Base-by-base conservation (phyloP, 2,797 vertebrate genomes). In the Luscinia luscinia region DNA sequence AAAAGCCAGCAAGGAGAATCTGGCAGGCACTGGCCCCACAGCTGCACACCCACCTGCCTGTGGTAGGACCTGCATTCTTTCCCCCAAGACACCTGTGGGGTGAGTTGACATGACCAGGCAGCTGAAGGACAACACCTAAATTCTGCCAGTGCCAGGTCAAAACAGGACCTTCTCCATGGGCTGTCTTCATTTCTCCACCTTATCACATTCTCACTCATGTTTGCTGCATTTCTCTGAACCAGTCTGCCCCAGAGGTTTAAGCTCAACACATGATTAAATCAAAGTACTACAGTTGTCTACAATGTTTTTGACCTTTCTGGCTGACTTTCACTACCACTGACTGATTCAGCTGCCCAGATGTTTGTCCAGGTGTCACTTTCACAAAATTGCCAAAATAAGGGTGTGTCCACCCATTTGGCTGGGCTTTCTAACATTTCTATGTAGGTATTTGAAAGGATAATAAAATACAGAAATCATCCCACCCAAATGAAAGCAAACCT, bases 361-460 rank as follows among this genome's bases (percentile, higher is more conserved):
- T 98, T 98, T 98, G 98, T 97, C 98, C 98, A 98, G 98, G 98
- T 98, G 98, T 98, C 97, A 97, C 96, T 97, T 98, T 97, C 98
- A 97, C 93, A 89, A 93, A 95, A 95, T 97, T 97, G 95, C 96
- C 97, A 97, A 98, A 98, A 98, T 96, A 96, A 64, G 93, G 98
- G 96, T 95, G 96, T 97, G 96, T 97, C 97, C 96, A 95, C 88
- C 97, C 94, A 94, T 97, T 95, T 97, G 97, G 96, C 96, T 94
- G 84, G 88, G 95, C 95, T 97, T 98, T 97, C 97, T 96, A 82
- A 85, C 73, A 80, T 92, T 97, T 94, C 93, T 93, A 16, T 91
- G 87, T 95, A 80, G 94, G 95, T 94, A 93, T 97, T 98, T 96
- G 93, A 97, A 93, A 96, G 95, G 94, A 97, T 97, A 91, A 95